Base-by-base conservation (phyloP, 2,888 invertebrate species). In the Sarcophaga subvicina region DNA sequence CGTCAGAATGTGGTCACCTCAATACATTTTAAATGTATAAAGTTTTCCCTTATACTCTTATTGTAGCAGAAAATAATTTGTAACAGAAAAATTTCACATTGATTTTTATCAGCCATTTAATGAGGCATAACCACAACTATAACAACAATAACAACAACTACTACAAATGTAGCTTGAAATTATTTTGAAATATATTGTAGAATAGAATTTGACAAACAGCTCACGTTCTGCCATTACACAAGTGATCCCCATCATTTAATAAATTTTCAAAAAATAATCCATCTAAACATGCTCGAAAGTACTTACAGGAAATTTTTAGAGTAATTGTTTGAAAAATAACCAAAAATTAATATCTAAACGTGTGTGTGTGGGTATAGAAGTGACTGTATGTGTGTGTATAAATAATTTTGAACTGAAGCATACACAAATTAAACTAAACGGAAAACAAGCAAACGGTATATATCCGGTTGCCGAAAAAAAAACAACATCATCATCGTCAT, bases 381-480 rank as follows among this genome's bases (percentile, higher is more conserved):
- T 83, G 62, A 27, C 17, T 69, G 62, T 62, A 8, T 60, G 62
- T 62, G 4, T 62, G 17, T n/a, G 17, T 10, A 62, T 20, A 62
- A n/a, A n/a, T 62, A 62, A 20, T 71, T 84, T 70, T 75, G 66
- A 78, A 75, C 78, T 75, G 64, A 78, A 87, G 86, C 83, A 83
- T 79, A 79, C 86, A 83, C 83, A 87, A 87, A 83, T 87, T 87
- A 87, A 87, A 83, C 86, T 87, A 66, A 87, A 83, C 86, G 86
- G 86, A 87, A 87, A 81, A 87, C 86, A 87, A 87, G 86, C 86
- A 87, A 87, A 87, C 86, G 86, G 83, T 87, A 87, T 83, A 78
- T 80, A 83, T 87, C 83, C 83, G 86, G 86, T 78, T 10, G 25
- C 59, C 47, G n/a, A 70, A 25, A 77, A 86, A 76, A 75, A 54